Evolutionary conservation across 2,888 invertebrate genomes (phyloP).

Genomic region (Acrobasis repandana): DNA sequence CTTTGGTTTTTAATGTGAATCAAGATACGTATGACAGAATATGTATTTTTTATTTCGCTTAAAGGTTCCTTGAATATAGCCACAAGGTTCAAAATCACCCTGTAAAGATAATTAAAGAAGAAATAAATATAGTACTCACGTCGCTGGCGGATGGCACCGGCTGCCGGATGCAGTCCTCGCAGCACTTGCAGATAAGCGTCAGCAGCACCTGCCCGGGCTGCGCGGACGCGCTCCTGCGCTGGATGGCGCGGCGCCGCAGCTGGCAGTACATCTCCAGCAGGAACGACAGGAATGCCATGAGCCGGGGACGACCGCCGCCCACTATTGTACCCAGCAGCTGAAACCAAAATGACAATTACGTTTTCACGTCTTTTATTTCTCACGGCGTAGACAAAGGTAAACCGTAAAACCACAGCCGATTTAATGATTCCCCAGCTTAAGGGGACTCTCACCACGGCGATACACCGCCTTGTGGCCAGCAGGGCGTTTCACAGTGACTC

Average conservation of each 20-base stretch:
- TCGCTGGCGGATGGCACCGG: conserved; percentile 92
- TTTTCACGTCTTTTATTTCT: background rate
- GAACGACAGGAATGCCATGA: conserved; percentile 94
- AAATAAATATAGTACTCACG: conserved; percentile 68
- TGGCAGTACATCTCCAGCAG: conserved; percentile 95
- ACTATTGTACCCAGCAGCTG: conserved; percentile 79
- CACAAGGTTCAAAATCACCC: no score
- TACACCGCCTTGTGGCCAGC: no score
- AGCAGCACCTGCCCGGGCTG: conserved; percentile 88
- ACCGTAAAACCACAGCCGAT: no score
- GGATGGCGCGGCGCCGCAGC: conserved; percentile 87
- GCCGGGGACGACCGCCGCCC: conserved; percentile 86
- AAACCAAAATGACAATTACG: conserved; percentile 16
- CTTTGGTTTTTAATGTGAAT: no score
- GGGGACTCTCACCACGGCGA: no score
- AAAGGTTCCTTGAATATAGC: no score
- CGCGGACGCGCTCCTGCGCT: conserved; percentile 77
- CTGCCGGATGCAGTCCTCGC: conserved; percentile 92
- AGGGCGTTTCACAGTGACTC: no score
- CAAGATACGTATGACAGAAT: no score
- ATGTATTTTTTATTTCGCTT: no score
- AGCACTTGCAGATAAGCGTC: conserved; percentile 93
- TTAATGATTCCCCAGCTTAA: no score
- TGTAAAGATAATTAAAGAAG: background rate
- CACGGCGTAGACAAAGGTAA: background rate